Percentiles rank a stretch among this genome's conserved stretches.
Evolutionary conservation across 2,797 vertebrate species (phyloP).

Genomic region (Novumbra hubbsi): DNA sequence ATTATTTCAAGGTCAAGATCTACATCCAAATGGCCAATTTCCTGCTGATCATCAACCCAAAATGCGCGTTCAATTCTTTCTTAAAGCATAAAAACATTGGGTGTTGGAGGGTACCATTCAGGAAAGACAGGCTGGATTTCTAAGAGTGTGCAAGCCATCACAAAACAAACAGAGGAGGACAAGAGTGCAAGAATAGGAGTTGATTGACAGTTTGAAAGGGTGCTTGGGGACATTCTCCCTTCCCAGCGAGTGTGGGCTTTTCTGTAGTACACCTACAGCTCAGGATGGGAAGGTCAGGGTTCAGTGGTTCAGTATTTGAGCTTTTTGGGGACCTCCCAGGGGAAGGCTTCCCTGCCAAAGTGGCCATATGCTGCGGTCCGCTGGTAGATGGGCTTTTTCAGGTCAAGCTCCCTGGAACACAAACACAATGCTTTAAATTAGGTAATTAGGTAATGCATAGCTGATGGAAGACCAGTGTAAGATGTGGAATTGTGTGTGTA

Average conservation of each 20-base stretch:
- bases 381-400: constrained; percentile 97
- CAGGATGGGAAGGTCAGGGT: constrained; percentile 71
- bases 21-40: constrained; percentile 38
- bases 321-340: constrained; percentile 93
- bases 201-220: constrained; percentile 11
- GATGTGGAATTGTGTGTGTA: not conserved
- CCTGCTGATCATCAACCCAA: constrained; percentile 32
- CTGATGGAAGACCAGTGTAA: not conserved
- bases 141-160: constrained; percentile 3
- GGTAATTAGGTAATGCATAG: not conserved
- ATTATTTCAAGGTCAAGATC: constrained; percentile 20
- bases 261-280: constrained; percentile 80
- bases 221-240: constrained; percentile 46
- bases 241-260: constrained; percentile 74
- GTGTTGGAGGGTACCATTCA: not conserved
- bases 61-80: constrained; percentile 39
- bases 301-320: constrained; percentile 82
- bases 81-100: not conserved
- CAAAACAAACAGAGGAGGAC: not conserved
- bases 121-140: not conserved
- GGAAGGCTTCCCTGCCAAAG: constrained; percentile 90
- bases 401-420: constrained; percentile 90
- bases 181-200: constrained; percentile 7
- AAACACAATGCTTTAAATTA: constrained; percentile 30
- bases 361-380: constrained; percentile 92